Percentiles rank a stretch among this genome's conserved stretches.
Conservation (phyloP, 2,888 invertebrate species). For the Eupithecia subumbrata region DNA sequence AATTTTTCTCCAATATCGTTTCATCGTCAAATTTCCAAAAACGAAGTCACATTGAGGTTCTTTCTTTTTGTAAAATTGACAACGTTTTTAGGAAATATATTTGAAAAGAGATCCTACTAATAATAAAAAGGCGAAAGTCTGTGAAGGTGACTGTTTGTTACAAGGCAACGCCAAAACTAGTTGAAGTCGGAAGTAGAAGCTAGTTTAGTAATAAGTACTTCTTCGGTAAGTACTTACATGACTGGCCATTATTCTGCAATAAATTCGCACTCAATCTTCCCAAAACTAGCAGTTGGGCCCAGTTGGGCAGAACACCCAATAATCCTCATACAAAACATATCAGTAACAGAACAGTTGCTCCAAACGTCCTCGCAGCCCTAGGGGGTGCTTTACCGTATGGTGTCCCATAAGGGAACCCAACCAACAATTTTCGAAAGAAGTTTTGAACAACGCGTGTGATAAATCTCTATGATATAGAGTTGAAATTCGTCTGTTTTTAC, state of each 20-base stretch:
- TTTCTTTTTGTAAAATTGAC: too few relatives aligned
- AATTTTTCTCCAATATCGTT: too few relatives aligned
- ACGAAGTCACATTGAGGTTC: too few relatives aligned
- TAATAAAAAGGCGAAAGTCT: not conserved
- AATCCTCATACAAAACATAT: slow-evolving; percentile 60
- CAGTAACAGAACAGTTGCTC: slow-evolving; percentile 49
- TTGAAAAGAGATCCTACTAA: not conserved
- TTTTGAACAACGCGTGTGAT: not conserved
- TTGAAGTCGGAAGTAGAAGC: not conserved
- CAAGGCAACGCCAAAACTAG: not conserved
- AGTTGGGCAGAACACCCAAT: slow-evolving; percentile 21
- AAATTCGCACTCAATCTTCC: slow-evolving; percentile 8
- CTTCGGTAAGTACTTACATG: not conserved
- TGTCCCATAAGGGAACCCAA: slow-evolving; percentile 29
- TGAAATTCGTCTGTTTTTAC: not conserved
- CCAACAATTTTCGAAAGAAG: not conserved
- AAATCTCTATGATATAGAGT: slow-evolving; percentile 1
- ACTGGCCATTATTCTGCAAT: slow-evolving; percentile 5
- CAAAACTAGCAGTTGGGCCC: slow-evolving; percentile 25
- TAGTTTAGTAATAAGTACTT: not conserved
- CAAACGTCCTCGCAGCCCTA: slow-evolving; percentile 51
- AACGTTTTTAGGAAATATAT: not conserved
- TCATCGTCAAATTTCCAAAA: too few relatives aligned
- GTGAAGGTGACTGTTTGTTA: not conserved
- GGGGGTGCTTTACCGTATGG: slow-evolving; percentile 59